A percentile compares a stretch with the other conserved stretches of the same genome.
Conservation (phyloP, 2,888 invertebrate genomes). For the Rhagonycha lutea region DNA sequence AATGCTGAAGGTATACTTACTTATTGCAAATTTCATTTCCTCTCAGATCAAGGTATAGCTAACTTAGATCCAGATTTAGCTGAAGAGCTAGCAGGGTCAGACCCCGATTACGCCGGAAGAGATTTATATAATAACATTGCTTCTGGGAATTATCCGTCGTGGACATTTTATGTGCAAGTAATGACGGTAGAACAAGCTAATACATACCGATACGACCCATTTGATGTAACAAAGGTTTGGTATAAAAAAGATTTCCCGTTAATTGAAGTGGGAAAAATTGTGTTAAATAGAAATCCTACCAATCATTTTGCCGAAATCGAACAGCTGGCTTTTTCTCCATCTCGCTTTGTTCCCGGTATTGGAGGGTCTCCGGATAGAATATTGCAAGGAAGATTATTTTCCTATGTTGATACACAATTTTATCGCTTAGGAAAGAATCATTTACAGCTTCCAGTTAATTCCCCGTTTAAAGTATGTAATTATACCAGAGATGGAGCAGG, state of each 20-base stretch:
- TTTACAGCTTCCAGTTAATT: conserved; percentile 91
- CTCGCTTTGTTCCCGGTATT: conserved; percentile 89
- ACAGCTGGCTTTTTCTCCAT: conserved; percentile 88
- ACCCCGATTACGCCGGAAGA: conserved; percentile 87
- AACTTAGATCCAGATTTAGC: conserved; percentile 74
- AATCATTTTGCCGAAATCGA: conserved; percentile 96
- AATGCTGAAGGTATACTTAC: conserved; percentile 71
- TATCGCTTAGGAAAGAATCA: conserved; percentile 90
- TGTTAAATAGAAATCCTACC: conserved; percentile 84
- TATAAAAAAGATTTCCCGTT: conserved; percentile 85
- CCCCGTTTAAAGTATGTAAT: conserved; percentile 78
- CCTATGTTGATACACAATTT: conserved; percentile 90
- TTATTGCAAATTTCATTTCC: conserved; percentile 92
- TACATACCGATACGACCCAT: conserved; percentile 81
- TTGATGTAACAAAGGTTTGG: conserved; percentile 94
- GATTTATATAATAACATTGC: conserved; percentile 91
- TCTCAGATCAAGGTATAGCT: conserved; percentile 88
- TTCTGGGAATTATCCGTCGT: conserved; percentile 72
- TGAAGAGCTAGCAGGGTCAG: conserved; percentile 68
- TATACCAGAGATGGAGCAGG: conserved; percentile 89
- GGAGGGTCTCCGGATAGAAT: conserved; percentile 93
- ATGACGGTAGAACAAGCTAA: conserved; percentile 91
- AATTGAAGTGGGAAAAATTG: conserved; percentile 84
- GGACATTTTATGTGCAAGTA: conserved; percentile 80
- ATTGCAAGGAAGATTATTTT: conserved; percentile 85